phyloP scores from a whole-genome alignment of 53 echinoderm and acorn worm genomes.

The Holothuria scabra region DNA sequence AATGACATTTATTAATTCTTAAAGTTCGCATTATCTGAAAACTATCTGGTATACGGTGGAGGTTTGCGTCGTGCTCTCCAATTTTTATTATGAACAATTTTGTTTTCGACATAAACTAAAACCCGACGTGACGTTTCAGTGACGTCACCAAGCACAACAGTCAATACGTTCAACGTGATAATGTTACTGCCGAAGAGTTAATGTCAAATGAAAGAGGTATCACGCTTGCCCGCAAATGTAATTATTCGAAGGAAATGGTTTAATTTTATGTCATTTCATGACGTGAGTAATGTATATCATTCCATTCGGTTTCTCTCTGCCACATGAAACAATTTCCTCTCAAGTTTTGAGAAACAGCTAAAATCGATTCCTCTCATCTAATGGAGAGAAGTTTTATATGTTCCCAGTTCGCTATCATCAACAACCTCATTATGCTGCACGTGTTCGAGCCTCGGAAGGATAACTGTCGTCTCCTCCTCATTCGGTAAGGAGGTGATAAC shows the following conservation, averaged over 20 bases:
- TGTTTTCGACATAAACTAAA: no score
- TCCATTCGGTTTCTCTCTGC: not conserved
- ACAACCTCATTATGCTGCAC: not conserved
- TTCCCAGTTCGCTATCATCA: not conserved
- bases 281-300: constrained; percentile 15
- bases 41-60: no score
- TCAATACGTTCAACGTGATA: no score
- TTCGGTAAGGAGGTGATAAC: not conserved
- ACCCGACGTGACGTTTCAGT: no score
- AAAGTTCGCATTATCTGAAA: no score
- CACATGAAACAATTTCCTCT: not conserved
- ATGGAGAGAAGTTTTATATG: constrained; percentile 11
- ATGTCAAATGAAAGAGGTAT: not conserved
- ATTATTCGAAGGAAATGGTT: constrained; percentile 29
- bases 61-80: no score
- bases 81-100: no score
- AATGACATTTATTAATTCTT: no score
- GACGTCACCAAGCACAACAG: no score
- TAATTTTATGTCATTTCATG: constrained; percentile 27
- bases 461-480: constrained; percentile 27
- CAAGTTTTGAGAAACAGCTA: not conserved
- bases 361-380: constrained; percentile 29
- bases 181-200: not conserved
- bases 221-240: constrained; percentile 17
- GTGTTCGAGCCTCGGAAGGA: constrained; percentile 5